Evolutionary conservation across 2,113 vertebrate genomes (phyloP), one percentile per base, ranked within the genome.

Genomic region (human): DNA sequence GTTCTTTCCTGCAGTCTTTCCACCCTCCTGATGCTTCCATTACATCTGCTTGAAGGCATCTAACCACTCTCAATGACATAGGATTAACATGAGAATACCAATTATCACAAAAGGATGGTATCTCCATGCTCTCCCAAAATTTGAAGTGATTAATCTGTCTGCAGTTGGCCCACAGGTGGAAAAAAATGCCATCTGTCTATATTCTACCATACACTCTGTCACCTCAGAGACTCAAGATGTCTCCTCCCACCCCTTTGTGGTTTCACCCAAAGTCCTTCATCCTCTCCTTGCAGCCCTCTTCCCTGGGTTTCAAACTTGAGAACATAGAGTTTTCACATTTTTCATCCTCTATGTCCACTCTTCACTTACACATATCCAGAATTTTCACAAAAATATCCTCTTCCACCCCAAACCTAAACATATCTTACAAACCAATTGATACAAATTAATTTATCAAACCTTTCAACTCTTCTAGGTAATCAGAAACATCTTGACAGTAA

Each of bases 341-440:
- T 59, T 68, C 1, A 43, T 45, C 1, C 8, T 5, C 8, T 78
- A 3, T 59, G 6, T 91, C 73, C 89, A 8, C 0, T 4, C 7
- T 45, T 55, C 8, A 48, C 10, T 2, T 8, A 13, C 1, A 0
- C 3, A 11, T 35, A 48, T 18, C 1, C 10, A 79, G 32, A 30
- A 93, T 61, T 50, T 96, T 48, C 25, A 59, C 0, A 73, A 70
- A 95, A 48, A 72, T 3, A 87, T 0, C 8, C 1, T 40, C 35
- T 72, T 73, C 8, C 20, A n/a, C 0, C 8, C 6, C 8, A 59
- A 80, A 55, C 13, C 20, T 70, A 92, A 93, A 35, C 9, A 0
- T n/a, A 48, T 70, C 22, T 55, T 68, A n/a, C 2, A 90, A 86
- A 76, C 59, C 23, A 96, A 40, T 22, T 48, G 38, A 70, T 22